Percentiles rank a stretch among this genome's conserved stretches.
Evolutionary conservation across 2,797 vertebrate genomes (phyloP).

Genomic region (Argya squamiceps): DNA sequence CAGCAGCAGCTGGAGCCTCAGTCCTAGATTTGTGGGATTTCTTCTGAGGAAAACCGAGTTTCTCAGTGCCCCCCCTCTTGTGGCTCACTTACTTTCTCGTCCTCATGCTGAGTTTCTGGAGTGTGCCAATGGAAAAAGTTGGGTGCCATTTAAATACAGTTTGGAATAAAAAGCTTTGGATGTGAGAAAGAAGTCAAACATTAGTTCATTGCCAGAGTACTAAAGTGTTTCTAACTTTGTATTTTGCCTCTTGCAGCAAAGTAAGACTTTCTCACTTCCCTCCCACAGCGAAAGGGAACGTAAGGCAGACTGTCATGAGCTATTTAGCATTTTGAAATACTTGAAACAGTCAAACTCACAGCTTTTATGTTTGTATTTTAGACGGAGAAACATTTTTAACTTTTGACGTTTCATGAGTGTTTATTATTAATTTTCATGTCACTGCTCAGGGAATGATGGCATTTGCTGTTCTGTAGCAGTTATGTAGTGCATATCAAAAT

Average conservation of each 20-base stretch:
- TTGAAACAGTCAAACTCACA: constrained; percentile 49
- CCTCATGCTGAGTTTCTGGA: background rate
- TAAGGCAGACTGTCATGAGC: constrained; percentile 60
- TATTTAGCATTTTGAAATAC: constrained; percentile 49
- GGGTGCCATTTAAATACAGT: constrained; percentile 3
- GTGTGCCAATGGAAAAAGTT: background rate
- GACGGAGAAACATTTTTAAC: constrained; percentile 46
- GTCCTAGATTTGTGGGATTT: background rate
- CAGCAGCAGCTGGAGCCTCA: background rate
- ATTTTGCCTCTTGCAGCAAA: constrained; percentile 54
- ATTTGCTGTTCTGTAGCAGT: background rate
- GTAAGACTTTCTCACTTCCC: constrained; percentile 56
- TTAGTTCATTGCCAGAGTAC: constrained; percentile 38
- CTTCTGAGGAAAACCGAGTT: background rate
- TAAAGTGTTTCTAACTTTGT: constrained; percentile 61
- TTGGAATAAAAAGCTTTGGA: constrained; percentile 28
- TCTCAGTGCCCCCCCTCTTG: background rate
- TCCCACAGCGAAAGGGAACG: constrained; percentile 49
- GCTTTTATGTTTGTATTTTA: constrained; percentile 58
- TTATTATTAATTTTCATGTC: constrained; percentile 48
- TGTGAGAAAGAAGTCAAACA: constrained; percentile 40
- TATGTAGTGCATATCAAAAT: background rate
- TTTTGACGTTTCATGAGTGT: constrained; percentile 20
- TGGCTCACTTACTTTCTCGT: background rate
- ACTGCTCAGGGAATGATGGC: background rate